phyloP scores from a whole-genome alignment of 2,888 invertebrate genomes.

The Polylopha cassiicola region DNA sequence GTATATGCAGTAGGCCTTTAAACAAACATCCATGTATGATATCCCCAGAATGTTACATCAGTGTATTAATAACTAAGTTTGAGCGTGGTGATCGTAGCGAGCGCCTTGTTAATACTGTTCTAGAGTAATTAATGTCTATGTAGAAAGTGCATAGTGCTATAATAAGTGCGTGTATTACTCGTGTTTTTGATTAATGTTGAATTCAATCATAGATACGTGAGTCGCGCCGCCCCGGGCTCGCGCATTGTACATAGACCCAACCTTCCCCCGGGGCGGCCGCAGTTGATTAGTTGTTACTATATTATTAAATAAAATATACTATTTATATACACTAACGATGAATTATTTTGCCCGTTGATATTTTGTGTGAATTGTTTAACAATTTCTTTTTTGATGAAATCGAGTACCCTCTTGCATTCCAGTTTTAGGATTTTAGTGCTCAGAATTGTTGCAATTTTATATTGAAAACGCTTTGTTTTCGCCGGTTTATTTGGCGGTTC shows the following conservation, averaged over 20 bases:
- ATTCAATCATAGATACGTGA: no score
- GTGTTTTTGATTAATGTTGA: slow-evolving; percentile 40
- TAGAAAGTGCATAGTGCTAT: slow-evolving; percentile 45
- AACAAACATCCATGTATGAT: no score
- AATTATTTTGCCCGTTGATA: slow-evolving; percentile 46
- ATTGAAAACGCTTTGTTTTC: slow-evolving; percentile 1
- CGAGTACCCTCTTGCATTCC: slow-evolving; percentile 68
- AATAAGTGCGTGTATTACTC: slow-evolving; percentile 32
- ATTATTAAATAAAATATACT: slow-evolving; percentile 41
- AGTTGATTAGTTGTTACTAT: slow-evolving; percentile 28
- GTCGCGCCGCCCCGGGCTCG: not conserved
- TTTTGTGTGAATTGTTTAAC: slow-evolving; percentile 36
- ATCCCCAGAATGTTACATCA: no score
- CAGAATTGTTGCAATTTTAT: slow-evolving; percentile 4
- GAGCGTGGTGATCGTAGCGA: no score
- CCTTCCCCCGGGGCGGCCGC: slow-evolving; percentile 14
- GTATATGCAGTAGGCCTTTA: no score
- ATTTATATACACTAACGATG: slow-evolving; percentile 54
- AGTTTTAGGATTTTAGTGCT: slow-evolving; percentile 24
- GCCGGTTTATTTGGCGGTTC: slow-evolving; percentile 4
- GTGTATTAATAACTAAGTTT: no score
- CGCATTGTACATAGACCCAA: slow-evolving; percentile 22
- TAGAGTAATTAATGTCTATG: slow-evolving; percentile 38
- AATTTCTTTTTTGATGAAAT: slow-evolving; percentile 40
- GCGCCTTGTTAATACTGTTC: slow-evolving; percentile 37